phyloP scores from a whole-genome alignment of 2,888 invertebrate species.

The Drosophila antonietae region DNA sequence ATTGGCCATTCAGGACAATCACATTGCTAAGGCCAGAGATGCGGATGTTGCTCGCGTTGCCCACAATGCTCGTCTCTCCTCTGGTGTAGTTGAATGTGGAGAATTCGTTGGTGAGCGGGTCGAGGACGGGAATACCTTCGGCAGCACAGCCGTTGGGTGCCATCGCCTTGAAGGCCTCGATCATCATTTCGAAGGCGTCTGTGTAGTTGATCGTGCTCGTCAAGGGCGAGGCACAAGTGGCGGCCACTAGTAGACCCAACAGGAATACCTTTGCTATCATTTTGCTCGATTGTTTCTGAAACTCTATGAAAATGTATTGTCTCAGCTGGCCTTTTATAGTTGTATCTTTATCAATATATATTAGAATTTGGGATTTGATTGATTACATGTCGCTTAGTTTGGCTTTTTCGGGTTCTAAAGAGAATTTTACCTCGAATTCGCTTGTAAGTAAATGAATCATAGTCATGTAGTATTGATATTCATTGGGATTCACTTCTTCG shows the following conservation, averaged over 20 bases:
- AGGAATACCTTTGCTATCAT: constrained; percentile 48
- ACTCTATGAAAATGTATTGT: neutral
- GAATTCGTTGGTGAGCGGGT: constrained; percentile 50
- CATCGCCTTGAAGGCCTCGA: constrained; percentile 50
- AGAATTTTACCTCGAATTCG: too few species aligned
- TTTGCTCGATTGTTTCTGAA: constrained; percentile 10
- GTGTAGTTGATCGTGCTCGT: constrained; percentile 36
- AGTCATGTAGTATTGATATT: neutral
- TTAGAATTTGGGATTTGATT: constrained; percentile 34
- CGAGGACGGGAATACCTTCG: constrained; percentile 59
- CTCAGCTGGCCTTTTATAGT: constrained; percentile 15
- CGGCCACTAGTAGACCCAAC: constrained; percentile 35
- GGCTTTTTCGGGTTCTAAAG: too few species aligned
- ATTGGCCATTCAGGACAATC: constrained; percentile 48
- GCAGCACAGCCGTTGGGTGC: constrained; percentile 73
- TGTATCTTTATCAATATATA: constrained; percentile 26
- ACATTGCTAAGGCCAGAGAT: constrained; percentile 64
- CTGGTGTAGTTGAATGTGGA: constrained; percentile 24
- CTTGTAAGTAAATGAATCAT: constrained; percentile 2
- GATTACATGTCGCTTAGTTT: constrained; percentile 21
- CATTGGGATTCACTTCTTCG: neutral
- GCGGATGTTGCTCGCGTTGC: constrained; percentile 64
- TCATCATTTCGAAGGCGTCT: constrained; percentile 49
- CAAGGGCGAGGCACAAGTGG: constrained; percentile 20
- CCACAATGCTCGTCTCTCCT: constrained; percentile 47